A percentile compares a stretch with the other conserved stretches of the same genome.
phyloP scores from a whole-genome alignment of 2,888 invertebrate genomes.

The Orthosia incerta region DNA sequence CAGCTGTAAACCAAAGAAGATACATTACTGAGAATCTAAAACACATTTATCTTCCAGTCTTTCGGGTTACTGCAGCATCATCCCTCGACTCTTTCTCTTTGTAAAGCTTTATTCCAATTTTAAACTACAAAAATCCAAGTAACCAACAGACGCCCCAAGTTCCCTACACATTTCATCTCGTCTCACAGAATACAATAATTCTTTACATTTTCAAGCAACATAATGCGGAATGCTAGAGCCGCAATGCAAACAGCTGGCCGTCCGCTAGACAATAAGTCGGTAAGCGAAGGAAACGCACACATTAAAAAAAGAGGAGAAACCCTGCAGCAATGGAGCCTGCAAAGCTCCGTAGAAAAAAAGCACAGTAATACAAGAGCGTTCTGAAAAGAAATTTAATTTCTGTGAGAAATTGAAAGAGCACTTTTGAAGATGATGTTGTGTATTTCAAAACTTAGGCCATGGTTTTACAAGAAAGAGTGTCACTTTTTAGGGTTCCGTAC shows the following conservation, averaged over 20 bases:
- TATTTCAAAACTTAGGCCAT: slow-evolving; percentile 1
- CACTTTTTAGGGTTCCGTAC: no score
- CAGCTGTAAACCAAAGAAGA: neutral
- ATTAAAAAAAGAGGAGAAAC: slow-evolving; percentile 52
- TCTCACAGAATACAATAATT: slow-evolving; percentile 37
- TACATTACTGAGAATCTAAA: neutral
- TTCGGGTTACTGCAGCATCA: neutral
- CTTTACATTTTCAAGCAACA: slow-evolving; percentile 58
- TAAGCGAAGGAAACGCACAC: slow-evolving; percentile 71
- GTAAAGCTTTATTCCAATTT: slow-evolving; percentile 12
- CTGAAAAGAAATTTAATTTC: slow-evolving; percentile 41
- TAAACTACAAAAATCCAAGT: slow-evolving; percentile 6
- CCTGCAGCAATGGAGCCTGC: slow-evolving; percentile 35
- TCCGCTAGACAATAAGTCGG: slow-evolving; percentile 76
- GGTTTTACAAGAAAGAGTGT: neutral
- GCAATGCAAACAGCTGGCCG: slow-evolving; percentile 75
- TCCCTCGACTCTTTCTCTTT: slow-evolving; percentile 6
- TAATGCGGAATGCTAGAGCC: slow-evolving; percentile 76
- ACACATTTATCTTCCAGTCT: neutral
- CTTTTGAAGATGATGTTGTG: slow-evolving; percentile 5
- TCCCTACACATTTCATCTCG: slow-evolving; percentile 26
- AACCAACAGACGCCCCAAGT: slow-evolving; percentile 1
- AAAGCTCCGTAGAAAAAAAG: slow-evolving; percentile 47
- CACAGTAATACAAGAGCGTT: slow-evolving; percentile 54
- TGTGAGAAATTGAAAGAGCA: slow-evolving; percentile 30